phyloP scores from a whole-genome alignment of 2,113 vertebrate genomes.

The Chamaea fasciata region DNA sequence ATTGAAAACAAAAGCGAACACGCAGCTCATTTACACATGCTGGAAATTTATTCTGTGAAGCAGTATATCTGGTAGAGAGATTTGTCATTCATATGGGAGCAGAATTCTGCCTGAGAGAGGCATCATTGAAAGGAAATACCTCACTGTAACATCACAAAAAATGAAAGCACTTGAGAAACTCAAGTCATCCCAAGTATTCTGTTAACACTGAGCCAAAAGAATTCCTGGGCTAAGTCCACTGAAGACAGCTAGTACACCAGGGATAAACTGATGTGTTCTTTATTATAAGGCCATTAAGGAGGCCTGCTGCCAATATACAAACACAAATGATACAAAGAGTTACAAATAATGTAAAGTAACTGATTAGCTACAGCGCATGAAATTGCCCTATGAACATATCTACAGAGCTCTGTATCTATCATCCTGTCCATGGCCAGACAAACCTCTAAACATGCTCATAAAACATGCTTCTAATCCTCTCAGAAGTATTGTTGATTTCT shows the following conservation, averaged over 20 bases:
- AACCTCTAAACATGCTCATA: not conserved
- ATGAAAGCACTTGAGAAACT: not conserved
- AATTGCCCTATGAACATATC: not conserved
- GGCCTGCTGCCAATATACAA: not conserved
- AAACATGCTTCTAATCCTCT: not conserved
- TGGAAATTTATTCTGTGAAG: not conserved
- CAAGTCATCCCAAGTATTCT: not conserved
- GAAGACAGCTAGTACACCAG: not conserved
- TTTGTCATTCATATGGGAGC: not conserved
- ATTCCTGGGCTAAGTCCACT: not conserved
- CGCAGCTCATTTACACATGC: not conserved
- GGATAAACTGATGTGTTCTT: not conserved
- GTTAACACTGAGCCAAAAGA: conserved; percentile 13
- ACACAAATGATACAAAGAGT: not conserved
- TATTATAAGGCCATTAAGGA: not conserved
- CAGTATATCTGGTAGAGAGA: not conserved
- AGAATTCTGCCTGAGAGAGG: not conserved
- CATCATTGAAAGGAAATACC: not conserved
- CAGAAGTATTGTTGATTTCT: not conserved
- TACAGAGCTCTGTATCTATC: not conserved
- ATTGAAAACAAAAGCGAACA: not conserved
- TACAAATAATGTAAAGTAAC: not conserved
- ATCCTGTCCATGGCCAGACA: not conserved
- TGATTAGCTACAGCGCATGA: not conserved
- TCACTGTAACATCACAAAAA: not conserved